Evolutionary conservation across 1,140 invertebrate species (phyloP), one percentile per base, ranked within the genome.

Genomic region (Drosophila chauvacae): DNA sequence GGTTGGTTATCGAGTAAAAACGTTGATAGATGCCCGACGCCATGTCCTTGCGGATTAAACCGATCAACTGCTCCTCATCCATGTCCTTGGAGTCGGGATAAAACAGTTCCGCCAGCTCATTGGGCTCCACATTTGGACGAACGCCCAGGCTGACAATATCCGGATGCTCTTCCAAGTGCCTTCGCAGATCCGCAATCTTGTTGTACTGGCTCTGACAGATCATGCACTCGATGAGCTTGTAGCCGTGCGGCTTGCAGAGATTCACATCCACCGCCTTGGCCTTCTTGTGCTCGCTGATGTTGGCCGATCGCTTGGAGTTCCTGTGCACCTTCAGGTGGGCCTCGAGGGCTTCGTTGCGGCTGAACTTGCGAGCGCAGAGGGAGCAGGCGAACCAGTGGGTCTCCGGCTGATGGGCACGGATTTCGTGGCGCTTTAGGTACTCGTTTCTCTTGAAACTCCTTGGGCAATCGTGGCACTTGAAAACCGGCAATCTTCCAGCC

Each of bases 191-290:
- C 9, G 66, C 59, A 23, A 90, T 90, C 48, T 90, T 90, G 48
- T 90, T 77, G 51, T 90, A 90, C 44, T 90, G 82, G 18, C 63
- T 85, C 20, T 90, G 85, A 41, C 85, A 90, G 33, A 90, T 90
- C 85, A 90, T 90, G 58, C 85, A 90, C 61, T 90, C 78, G 20
- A 90, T 90, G 0, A 90, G 81, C 55, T 90, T 90, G 39, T 86
- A 90, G 7, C 85, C 85, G 35, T 90, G 85, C 10, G 85, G 85
- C 9, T 90, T 90, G 56, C 85, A 90, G 7, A 90, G 64, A 50
- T 90, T 90, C 4, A 85, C 9, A 69, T 90, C 85, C 28, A 90
- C 77, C 14, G 73, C 68, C 65, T 90, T 90, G 35, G 86, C 86
- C 55, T 86, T 86, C 33, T 90, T 90, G 30, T 77, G 77, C 16